These are phyloP conservation scores for Bemisia tabaci DNA, from an alignment of 1,140 invertebrate genomes.

Conservation along the genomic window DNA sequence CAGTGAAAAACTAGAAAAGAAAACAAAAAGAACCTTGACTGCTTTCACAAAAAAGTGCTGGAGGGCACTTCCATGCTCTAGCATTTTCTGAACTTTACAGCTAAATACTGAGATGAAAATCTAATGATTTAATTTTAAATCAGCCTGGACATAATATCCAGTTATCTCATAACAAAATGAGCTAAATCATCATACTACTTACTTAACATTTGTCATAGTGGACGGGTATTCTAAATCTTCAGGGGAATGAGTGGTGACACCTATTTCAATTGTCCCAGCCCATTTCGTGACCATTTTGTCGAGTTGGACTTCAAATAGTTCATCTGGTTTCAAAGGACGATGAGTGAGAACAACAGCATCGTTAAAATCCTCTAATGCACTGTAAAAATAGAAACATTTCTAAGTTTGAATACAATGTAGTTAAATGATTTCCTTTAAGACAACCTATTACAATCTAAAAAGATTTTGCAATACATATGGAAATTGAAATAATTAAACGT, in stretches of 20 bases:
- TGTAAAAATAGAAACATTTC: constrained; percentile 27
- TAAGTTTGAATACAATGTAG: constrained; percentile 3
- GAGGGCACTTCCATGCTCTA: too few species aligned
- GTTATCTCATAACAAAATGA: too few species aligned
- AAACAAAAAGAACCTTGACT: too few species aligned
- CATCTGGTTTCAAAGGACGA: constrained; percentile 63
- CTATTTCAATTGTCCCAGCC: constrained; percentile 92
- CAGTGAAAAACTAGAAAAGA: too few species aligned
- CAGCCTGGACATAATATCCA: too few species aligned
- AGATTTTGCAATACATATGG: constrained; percentile 12
- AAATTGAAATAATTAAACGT: constrained; percentile 8
- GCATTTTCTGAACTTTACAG: too few species aligned
- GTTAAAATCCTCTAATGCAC: constrained; percentile 86
- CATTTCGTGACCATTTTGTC: constrained; percentile 84
- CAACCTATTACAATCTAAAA: constrained; percentile 2
- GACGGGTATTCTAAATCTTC: constrained; percentile 83
- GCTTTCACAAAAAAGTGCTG: too few species aligned
- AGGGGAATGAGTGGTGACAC: constrained; percentile 80
- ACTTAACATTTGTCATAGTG: constrained; percentile 91
- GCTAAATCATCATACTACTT: too few species aligned
- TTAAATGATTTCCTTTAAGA: constrained; percentile 10
- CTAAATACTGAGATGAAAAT: too few species aligned
- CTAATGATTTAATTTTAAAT: too few species aligned
- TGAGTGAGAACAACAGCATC: constrained; percentile 90
- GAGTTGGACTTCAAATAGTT: constrained; percentile 82